Percentiles rank a stretch among this genome's conserved stretches.
These are phyloP conservation scores for Hydrotaea diabolus DNA, from an alignment of 2,888 invertebrate species.

Conservation along the genomic window DNA sequence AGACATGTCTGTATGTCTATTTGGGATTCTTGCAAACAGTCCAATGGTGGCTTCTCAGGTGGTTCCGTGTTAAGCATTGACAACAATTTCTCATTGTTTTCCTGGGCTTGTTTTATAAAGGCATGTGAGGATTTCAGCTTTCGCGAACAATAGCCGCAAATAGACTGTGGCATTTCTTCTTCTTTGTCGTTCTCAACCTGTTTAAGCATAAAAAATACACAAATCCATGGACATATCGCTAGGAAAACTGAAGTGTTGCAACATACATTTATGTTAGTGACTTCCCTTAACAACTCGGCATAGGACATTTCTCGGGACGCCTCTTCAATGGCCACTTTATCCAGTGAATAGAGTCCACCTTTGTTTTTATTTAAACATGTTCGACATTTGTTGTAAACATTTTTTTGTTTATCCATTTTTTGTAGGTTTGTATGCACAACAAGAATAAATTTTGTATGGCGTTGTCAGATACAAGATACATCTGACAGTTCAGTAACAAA, in stretches of 20 bases:
- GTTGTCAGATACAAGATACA: conserved; percentile 7
- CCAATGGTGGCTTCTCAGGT: conserved; percentile 40
- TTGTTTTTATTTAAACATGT: conserved; percentile 57
- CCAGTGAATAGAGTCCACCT: conserved; percentile 42
- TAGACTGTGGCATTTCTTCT: conserved; percentile 48
- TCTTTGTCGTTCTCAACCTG: conserved; percentile 34
- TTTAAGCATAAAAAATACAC: neutral
- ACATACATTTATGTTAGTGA: conserved; percentile 55
- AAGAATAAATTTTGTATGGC: neutral
- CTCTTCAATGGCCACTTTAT: conserved; percentile 41
- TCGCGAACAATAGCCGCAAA: conserved; percentile 39
- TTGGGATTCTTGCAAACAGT: conserved; percentile 61
- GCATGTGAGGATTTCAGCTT: conserved; percentile 52
- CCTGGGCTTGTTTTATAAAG: conserved; percentile 49
- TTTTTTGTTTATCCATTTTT: conserved; percentile 33
- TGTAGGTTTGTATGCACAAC: neutral
- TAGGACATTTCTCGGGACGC: conserved; percentile 40
- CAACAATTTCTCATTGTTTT: conserved; percentile 45
- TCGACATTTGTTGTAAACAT: conserved; percentile 52
- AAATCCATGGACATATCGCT: neutral
- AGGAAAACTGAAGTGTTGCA: neutral
- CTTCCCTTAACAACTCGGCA: conserved; percentile 56
- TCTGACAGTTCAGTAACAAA: conserved; percentile 11
- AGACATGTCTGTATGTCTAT: conserved; percentile 51
- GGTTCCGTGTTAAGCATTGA: conserved; percentile 24